Evolutionary conservation across 2,888 invertebrate species (phyloP), one percentile per base, ranked within the genome.

Genomic region (Steinernema carpocapsae): DNA sequence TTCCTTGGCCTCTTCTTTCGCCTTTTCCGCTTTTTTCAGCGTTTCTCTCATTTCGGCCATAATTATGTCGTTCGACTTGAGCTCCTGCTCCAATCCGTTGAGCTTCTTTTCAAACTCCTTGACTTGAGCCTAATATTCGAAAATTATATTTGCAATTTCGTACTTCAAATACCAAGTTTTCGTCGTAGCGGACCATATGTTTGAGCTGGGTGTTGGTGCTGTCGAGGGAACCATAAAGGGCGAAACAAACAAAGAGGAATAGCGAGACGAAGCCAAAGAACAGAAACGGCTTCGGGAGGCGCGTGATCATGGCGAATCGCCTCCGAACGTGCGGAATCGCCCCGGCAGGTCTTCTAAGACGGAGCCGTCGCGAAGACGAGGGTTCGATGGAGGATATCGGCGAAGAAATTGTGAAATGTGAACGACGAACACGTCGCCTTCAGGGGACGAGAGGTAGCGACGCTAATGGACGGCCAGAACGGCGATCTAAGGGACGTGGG

Each of bases 41-140:
- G 64, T 64, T 32, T 64, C 64, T 26, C 64, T 22, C 64, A 64
- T 64, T 17, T 64, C 64, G 12, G 22, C 64, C 32, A 64, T 26
- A 17, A 64, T 7, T 32, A 17, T 29, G 64, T 64, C 26, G 37
- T 64, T 64, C 17, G 64, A 26, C 32, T 64, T 64, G 17, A 64
- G 19, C 37, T 64, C 64, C 2, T 64, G 17, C n/a, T 64, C 64
- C 64, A 64, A 26, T 4, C 64, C 64, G 32, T 26, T 12, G 17
- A 64, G 37, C 37, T 64, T 64, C 64, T 17, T 64, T 29, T 64
- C 64, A 29, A 64, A 64, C 17, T 64, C 32, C 19, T 64, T 32
- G 17, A 64, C 64, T 1, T 64, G 64, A 3, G 17, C 64, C 64
- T 64, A 32, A 64, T 32, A n/a, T 37, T 17, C 17, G 32, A 32